phyloP scores from a whole-genome alignment of 1,140 invertebrate genomes.

The Procambarus clarkii region DNA sequence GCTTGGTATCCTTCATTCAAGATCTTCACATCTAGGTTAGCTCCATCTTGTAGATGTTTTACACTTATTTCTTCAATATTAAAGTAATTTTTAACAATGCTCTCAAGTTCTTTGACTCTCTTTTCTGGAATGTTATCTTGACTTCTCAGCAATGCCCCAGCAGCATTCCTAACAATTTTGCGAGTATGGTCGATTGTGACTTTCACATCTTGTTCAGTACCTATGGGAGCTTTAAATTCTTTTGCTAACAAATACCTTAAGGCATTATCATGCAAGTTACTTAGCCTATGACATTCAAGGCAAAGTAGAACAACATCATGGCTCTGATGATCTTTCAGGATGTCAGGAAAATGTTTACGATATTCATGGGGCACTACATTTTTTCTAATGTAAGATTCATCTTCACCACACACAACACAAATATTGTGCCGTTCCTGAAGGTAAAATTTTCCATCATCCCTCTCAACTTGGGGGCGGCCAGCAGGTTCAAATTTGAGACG shows the following conservation, averaged over 20 bases:
- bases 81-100: constrained; percentile 75
- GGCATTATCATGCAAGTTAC: constrained; percentile 82
- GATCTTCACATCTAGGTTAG: constrained; percentile 74
- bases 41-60: constrained; percentile 74
- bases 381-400: constrained; percentile 85
- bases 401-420: constrained; percentile 89
- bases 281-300: constrained; percentile 83
- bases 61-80: constrained; percentile 74
- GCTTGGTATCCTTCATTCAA: constrained; percentile 79
- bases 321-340: constrained; percentile 89
- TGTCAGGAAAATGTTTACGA: constrained; percentile 86
- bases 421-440: constrained; percentile 83
- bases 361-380: constrained; percentile 91
- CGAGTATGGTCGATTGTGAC: constrained; percentile 73
- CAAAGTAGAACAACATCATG: constrained; percentile 89
- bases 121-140: constrained; percentile 56
- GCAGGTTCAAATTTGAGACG: constrained; percentile 87
- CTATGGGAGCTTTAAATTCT: constrained; percentile 82
- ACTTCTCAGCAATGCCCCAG: constrained; percentile 80
- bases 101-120: constrained; percentile 72
- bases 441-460: constrained; percentile 77
- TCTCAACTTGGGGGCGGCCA: constrained; percentile 83
- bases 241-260: constrained; percentile 81
- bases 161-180: constrained; percentile 82
- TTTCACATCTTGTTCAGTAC: constrained; percentile 75